Conservation (phyloP, 1,140 invertebrate genomes). For the Anastrepha ludens region DNA sequence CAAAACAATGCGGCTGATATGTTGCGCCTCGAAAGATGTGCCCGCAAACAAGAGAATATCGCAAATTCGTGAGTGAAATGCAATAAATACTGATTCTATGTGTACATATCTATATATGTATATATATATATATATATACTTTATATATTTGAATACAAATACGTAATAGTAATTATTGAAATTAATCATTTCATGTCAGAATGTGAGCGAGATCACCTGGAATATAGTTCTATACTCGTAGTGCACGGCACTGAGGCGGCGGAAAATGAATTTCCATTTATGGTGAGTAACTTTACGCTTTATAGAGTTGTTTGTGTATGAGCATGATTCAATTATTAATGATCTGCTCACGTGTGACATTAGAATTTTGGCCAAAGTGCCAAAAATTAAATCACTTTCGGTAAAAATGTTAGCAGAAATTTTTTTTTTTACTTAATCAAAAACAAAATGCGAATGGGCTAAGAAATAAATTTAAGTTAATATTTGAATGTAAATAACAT, state of each 20-base stretch:
- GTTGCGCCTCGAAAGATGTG: background rate
- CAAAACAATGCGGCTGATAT: background rate
- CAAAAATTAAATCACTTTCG: too few relatives aligned
- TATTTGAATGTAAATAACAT: too few relatives aligned
- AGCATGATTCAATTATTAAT: too few relatives aligned
- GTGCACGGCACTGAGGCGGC: background rate
- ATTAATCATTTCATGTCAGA: background rate
- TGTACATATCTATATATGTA: background rate
- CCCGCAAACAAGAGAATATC: background rate
- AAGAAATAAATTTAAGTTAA: too few relatives aligned
- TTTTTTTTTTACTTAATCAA: too few relatives aligned
- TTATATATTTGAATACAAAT: background rate
- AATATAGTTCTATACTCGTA: background rate
- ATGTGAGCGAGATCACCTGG: background rate
- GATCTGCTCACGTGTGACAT: too few relatives aligned
- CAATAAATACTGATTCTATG: too few relatives aligned
- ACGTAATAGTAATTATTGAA: background rate
- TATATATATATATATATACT: background rate
- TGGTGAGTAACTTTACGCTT: background rate
- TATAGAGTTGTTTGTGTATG: background rate
- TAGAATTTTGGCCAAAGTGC: too few relatives aligned
- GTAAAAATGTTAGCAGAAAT: too few relatives aligned
- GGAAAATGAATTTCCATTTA: constrained; percentile 9
- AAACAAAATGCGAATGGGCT: too few relatives aligned
- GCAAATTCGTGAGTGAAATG: background rate